Evolutionary conservation across 2,113 vertebrate genomes (phyloP), one percentile per base, ranked within the genome.

Genomic region (Grallaria varia): DNA sequence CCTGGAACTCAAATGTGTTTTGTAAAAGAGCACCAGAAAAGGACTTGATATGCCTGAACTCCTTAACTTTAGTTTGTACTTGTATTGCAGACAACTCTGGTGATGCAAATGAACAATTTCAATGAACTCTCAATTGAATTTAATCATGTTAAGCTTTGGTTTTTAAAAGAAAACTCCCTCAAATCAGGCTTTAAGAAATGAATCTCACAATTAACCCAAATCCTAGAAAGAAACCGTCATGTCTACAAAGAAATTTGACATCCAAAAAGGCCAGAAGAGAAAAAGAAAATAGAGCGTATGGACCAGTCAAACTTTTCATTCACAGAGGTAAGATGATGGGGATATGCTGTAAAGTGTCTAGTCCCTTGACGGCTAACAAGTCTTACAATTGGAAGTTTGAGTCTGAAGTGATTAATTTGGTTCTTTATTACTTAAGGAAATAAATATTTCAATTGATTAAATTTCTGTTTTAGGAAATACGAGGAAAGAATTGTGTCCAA

Each of bases 161-260:
- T 85, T 73, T 84, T 62, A 25, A 62, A 89, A 87, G 63, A 31
- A 89, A 87, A 74, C 7, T 74, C 19, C 10, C 27, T 67, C 53
- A 80, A 73, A 76, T 45, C 27, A 76, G 14, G 66, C 37, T 79
- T 75, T 82, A 63, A 82, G 42, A 66, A 90, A 45, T 0, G 89
- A 33, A 75, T 45, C 63, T 91, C 58, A 44, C 39, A 55, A 69
- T 58, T 64, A 75, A 60, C 37, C 12, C 6, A 2, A 79, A 33
- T 30, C 44, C 58, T 66, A 30, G 31, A 87, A 75, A 87, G 40
- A 68, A 91, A 55, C 13, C 85, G 74, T n/a, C 42, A 77, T 49
- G 68, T 90, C 45, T 74, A 50, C 39, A 87, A 56, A 66, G 35
- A 89, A 84, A 94, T 80, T n/a, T 94, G 77, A 81, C 89, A 94